A percentile compares a stretch with the other conserved stretches of the same genome.
Evolutionary conservation across 2,797 vertebrate species (phyloP).

Genomic region (Brachyalestes nurse): DNA sequence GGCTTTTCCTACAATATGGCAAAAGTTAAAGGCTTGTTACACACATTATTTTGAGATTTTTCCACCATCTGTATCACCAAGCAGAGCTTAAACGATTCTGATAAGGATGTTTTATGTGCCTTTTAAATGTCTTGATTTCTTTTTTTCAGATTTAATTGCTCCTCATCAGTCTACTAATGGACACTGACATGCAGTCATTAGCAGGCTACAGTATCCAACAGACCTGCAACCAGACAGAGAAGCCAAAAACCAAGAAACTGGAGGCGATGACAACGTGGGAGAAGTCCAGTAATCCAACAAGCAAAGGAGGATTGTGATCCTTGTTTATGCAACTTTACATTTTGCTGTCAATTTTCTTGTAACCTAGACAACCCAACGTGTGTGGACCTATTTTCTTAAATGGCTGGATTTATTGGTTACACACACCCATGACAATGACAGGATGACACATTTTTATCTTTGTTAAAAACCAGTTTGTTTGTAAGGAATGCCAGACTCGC

Average conservation of each 20-base stretch:
- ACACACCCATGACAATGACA: constrained; percentile 5
- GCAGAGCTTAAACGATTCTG: background rate
- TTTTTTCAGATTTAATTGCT: background rate
- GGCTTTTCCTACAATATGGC: constrained; percentile 24
- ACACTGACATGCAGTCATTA: background rate
- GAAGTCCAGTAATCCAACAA: background rate
- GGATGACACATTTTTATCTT: constrained; percentile 20
- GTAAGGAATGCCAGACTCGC: constrained; percentile 5
- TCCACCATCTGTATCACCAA: constrained; percentile 14
- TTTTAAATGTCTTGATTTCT: background rate
- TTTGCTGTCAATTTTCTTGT: constrained; percentile 13
- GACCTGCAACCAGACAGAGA: background rate
- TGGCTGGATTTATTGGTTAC: constrained; percentile 13
- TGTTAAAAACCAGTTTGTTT: constrained; percentile 28
- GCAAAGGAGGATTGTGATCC: background rate
- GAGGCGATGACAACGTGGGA: background rate
- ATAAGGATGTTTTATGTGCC: background rate
- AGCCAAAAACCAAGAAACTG: background rate
- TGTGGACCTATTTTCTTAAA: background rate
- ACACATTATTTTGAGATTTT: constrained; percentile 9
- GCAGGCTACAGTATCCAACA: background rate
- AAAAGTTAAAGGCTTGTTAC: constrained; percentile 12
- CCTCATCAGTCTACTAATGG: background rate
- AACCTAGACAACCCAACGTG: background rate
- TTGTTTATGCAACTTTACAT: constrained; percentile 12